phyloP scores from a whole-genome alignment of 2,113 vertebrate species.

The Centropristis striata region DNA sequence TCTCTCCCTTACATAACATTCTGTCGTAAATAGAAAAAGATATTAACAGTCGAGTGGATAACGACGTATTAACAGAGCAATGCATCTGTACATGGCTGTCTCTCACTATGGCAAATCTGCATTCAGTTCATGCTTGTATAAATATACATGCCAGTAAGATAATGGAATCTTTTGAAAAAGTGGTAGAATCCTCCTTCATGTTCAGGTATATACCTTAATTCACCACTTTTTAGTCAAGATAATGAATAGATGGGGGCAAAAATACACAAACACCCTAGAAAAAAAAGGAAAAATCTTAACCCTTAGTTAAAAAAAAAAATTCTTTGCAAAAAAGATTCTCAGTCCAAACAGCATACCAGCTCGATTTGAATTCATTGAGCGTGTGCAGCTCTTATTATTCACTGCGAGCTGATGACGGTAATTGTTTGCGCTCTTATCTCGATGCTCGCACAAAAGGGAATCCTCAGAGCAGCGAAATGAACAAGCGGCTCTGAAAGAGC shows the following conservation, averaged over 20 bases:
- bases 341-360: background rate
- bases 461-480: constrained; percentile 55
- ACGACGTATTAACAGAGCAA: constrained; percentile 47
- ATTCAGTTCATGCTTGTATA: constrained; percentile 10
- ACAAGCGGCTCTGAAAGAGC: constrained; percentile 51
- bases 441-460: constrained; percentile 58
- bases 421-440: constrained; percentile 52
- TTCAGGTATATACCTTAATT: background rate
- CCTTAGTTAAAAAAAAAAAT: background rate
- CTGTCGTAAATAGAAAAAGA: constrained; percentile 47
- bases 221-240: background rate
- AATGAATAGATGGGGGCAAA: background rate
- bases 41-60: constrained; percentile 58
- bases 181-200: no score
- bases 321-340: background rate
- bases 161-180: no score
- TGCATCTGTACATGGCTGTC: constrained; percentile 47
- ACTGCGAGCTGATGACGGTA: constrained; percentile 31
- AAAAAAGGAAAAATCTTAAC: background rate
- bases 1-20: constrained; percentile 39
- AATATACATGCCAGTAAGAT: background rate
- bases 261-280: background rate
- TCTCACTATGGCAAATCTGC: constrained; percentile 32
- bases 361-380: constrained; percentile 26
- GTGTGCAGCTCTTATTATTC: constrained; percentile 36